Evolutionary conservation across 1,140 invertebrate species (phyloP).

Genomic region (Aphelenchoides besseyi): DNA sequence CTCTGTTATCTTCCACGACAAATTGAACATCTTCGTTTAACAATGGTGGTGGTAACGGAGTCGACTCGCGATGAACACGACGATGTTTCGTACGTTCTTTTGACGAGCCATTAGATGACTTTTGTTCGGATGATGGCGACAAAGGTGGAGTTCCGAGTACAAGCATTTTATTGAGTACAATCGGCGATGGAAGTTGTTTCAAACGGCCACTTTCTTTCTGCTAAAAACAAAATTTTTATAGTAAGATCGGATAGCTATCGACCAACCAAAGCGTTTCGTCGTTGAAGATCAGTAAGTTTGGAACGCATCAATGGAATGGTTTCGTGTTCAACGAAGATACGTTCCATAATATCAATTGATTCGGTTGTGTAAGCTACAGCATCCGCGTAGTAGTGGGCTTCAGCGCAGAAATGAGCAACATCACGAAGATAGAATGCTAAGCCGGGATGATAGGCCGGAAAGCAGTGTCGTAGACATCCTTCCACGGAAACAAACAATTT

Average conservation of each 20-base stretch:
- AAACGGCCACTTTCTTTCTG: constrained; percentile 2
- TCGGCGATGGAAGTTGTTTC: neutral
- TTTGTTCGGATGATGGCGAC: neutral
- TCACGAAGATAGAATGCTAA: constrained; percentile 53
- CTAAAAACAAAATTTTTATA: constrained; percentile 1
- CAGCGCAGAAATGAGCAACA: constrained; percentile 34
- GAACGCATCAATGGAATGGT: neutral
- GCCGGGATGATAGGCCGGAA: constrained; percentile 54
- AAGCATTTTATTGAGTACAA: neutral
- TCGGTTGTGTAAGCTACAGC: constrained; percentile 17
- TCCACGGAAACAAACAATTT: constrained; percentile 8
- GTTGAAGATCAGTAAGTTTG: neutral
- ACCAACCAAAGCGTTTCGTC: neutral
- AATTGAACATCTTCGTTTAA: neutral
- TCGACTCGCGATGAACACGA: constrained; percentile 16
- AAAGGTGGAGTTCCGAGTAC: neutral
- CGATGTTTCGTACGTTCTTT: constrained; percentile 18
- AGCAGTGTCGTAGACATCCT: constrained; percentile 46
- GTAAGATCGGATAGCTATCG: neutral
- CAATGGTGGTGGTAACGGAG: constrained; percentile 9
- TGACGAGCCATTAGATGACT: constrained; percentile 1
- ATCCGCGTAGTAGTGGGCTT: neutral
- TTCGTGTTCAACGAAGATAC: constrained; percentile 11
- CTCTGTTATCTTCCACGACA: neutral
- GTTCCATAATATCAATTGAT: constrained; percentile 12